Conservation (phyloP, 1,140 invertebrate genomes). For the Latrodectus geometricus region DNA sequence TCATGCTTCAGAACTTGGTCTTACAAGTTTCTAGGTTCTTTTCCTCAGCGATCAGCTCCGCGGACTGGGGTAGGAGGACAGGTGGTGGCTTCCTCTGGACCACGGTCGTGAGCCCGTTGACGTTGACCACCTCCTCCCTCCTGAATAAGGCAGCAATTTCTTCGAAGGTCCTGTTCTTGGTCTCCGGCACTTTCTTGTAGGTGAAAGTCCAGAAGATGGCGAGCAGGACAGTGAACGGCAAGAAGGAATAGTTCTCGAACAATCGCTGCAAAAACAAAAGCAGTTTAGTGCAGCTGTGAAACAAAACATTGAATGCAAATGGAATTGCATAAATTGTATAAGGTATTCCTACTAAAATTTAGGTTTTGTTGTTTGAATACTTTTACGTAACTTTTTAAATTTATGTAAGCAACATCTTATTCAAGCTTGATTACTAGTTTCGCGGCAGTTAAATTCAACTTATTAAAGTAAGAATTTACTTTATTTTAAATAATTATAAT, state of each 20-base stretch:
- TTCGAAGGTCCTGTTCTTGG: slow-evolving; percentile 98
- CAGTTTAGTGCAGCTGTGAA: not conserved
- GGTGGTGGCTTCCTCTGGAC: slow-evolving; percentile 9
- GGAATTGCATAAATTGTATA: not conserved
- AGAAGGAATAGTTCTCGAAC: slow-evolving; percentile 95
- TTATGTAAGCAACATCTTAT: no score
- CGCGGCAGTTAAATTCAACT: no score
- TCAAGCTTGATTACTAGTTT: no score
- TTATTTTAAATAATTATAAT: no score
- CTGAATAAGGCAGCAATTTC: slow-evolving; percentile 91
- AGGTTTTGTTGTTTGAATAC: no score
- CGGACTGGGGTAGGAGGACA: slow-evolving; percentile 21
- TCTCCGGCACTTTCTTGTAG: slow-evolving; percentile 98
- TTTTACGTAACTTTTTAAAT: no score
- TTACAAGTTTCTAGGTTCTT: slow-evolving; percentile 62
- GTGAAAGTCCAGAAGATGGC: slow-evolving; percentile 98
- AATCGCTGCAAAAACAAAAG: slow-evolving; percentile 76
- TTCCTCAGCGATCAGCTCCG: slow-evolving; percentile 38
- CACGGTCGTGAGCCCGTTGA: slow-evolving; percentile 46
- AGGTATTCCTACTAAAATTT: not conserved
- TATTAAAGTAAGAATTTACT: no score
- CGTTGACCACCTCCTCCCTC: slow-evolving; percentile 60
- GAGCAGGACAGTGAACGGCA: slow-evolving; percentile 95
- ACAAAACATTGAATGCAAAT: not conserved
- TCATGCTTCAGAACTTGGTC: slow-evolving; percentile 46